Evolutionary conservation across 2,888 invertebrate species (phyloP).

Genomic region (Amphimallon solstitiale): DNA sequence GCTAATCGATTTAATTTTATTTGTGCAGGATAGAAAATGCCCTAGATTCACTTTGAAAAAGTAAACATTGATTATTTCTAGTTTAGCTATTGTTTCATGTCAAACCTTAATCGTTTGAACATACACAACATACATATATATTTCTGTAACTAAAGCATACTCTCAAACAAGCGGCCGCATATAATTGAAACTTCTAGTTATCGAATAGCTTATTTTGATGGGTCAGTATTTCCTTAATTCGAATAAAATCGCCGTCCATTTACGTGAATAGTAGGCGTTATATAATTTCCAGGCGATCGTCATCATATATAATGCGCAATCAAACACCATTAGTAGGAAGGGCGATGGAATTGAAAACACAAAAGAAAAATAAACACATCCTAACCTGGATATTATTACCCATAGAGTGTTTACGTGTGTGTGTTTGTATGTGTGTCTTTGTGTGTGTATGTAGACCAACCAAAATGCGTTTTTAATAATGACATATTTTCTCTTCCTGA

Average conservation of each 20-base stretch:
- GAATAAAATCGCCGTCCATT: slow-evolving; percentile 26
- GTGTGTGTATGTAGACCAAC: neutral
- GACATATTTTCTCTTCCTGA: slow-evolving; percentile 38
- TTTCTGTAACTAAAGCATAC: too few species aligned
- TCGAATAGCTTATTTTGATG: slow-evolving; percentile 22
- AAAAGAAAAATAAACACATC: slow-evolving; percentile 21
- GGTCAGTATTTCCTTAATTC: slow-evolving; percentile 25
- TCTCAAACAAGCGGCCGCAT: neutral
- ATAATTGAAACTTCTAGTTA: slow-evolving; percentile 17
- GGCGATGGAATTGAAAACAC: slow-evolving; percentile 1
- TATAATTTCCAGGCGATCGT: slow-evolving; percentile 10
- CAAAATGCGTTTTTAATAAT: slow-evolving; percentile 46
- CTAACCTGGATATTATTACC: slow-evolving; percentile 12
- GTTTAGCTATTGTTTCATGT: too few species aligned
- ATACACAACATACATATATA: too few species aligned
- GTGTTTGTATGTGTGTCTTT: too few species aligned
- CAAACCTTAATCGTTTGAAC: too few species aligned
- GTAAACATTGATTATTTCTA: too few species aligned
- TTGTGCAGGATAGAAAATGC: too few species aligned
- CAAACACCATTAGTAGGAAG: slow-evolving; percentile 19
- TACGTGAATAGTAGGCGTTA: slow-evolving; percentile 21
- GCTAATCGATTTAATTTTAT: too few species aligned
- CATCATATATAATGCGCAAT: slow-evolving; percentile 19
- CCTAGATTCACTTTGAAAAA: too few species aligned
- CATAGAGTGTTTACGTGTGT: neutral